Evolutionary conservation across 2,797 vertebrate species (phyloP).

Genomic region (Periparus ater): DNA sequence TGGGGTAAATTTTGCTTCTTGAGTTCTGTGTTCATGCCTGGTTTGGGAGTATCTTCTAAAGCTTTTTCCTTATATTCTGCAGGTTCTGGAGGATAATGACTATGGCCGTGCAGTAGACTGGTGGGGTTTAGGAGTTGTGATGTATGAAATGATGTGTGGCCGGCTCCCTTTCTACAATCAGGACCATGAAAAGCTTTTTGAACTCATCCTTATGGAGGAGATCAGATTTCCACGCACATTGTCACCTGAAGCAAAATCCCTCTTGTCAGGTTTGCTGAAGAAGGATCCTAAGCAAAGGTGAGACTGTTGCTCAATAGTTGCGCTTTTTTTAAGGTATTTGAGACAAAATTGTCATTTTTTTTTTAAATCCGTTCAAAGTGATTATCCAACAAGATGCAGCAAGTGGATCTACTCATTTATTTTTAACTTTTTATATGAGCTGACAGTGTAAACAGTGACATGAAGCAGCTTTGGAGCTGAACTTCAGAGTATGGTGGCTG

Average conservation of each 20-base stretch:
- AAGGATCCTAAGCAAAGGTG: constrained; percentile 95
- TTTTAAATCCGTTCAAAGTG: not conserved
- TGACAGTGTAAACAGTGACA: rapidly evolving
- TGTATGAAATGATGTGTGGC: constrained; percentile 99
- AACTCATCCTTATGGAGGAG: constrained; percentile 97
- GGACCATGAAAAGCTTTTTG: constrained; percentile 97
- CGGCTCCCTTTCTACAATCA: constrained; percentile 97
- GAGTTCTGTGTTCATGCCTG: not conserved
- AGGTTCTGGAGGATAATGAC: constrained; percentile 97
- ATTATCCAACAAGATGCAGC: not conserved
- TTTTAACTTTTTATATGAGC: not conserved
- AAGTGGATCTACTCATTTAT: not conserved
- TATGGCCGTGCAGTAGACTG: constrained; percentile 96
- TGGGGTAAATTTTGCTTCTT: not conserved
- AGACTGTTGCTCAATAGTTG: not conserved
- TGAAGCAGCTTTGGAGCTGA: not conserved
- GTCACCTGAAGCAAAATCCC: constrained; percentile 88
- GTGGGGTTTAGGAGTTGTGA: constrained; percentile 97
- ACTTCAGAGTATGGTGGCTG: not conserved
- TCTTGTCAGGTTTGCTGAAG: constrained; percentile 93
- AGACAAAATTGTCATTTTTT: not conserved
- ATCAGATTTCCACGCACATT: constrained; percentile 95
- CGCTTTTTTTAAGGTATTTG: not conserved
- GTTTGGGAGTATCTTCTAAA: not conserved
- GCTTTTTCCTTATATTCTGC: constrained; percentile 11